phyloP scores from a whole-genome alignment of 2,113 vertebrate genomes.

The Megaptera novaeangliae region DNA sequence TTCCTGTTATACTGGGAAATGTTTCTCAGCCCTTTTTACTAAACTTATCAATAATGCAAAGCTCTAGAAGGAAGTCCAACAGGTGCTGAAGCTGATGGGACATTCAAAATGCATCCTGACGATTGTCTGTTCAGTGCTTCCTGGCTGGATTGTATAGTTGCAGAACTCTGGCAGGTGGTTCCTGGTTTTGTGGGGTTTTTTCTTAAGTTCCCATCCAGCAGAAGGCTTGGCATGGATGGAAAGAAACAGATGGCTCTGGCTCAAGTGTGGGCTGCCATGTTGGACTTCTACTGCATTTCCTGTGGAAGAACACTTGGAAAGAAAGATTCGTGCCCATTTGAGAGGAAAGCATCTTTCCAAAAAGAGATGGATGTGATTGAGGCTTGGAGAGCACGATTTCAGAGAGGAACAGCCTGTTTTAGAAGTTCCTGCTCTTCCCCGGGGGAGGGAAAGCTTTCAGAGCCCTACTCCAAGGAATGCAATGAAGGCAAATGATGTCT shows the following conservation, averaged over 20 bases:
- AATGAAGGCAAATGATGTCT: background rate
- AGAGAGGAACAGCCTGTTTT: background rate
- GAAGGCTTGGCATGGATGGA: background rate
- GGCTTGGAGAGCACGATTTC: background rate
- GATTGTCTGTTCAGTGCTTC: background rate
- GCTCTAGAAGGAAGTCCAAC: background rate
- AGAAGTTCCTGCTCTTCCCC: background rate
- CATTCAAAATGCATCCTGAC: background rate
- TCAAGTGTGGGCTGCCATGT: background rate
- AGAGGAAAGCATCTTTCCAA: background rate
- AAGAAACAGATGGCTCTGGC: background rate
- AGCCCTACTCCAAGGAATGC: background rate
- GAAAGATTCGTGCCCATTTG: background rate
- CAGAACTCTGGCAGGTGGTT: slow-evolving; percentile 44
- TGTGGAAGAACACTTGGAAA: background rate
- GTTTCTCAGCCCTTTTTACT: background rate
- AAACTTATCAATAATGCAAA: background rate
- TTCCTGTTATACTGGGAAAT: background rate
- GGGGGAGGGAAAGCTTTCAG: background rate
- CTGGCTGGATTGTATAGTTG: background rate
- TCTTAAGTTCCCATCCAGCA: background rate
- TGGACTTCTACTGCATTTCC: background rate
- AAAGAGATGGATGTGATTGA: background rate
- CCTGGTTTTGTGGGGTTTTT: slow-evolving; percentile 22
- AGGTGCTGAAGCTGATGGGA: background rate